A percentile compares a stretch with the other conserved stretches of the same genome.
Evolutionary conservation across 2,113 vertebrate genomes (phyloP).

Genomic region (Phocoena sinus): DNA sequence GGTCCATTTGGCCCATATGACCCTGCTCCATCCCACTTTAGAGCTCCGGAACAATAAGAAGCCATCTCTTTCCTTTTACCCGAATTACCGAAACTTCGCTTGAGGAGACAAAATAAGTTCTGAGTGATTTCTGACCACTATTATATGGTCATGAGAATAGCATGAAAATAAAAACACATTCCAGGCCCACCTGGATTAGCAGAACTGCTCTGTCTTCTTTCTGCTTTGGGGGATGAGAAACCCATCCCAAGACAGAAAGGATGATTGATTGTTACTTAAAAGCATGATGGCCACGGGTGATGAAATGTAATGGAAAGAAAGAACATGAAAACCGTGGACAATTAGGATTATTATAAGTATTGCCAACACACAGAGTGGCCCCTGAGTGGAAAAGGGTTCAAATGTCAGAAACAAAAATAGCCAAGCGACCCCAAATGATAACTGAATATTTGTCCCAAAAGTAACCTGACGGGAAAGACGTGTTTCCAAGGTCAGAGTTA

Average conservation of each 20-base stretch:
- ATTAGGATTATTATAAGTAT: conserved; percentile 38
- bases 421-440: background rate
- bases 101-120: background rate
- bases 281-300: background rate
- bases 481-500: background rate
- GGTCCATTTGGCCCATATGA: conserved; percentile 41
- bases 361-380: background rate
- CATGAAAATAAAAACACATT: background rate
- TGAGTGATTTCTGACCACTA: conserved; percentile 56
- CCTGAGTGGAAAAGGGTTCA: background rate
- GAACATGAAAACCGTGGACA: background rate
- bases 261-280: background rate
- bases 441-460: background rate
- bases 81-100: conserved; percentile 45
- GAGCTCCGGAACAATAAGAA: background rate
- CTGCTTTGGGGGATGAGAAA: background rate
- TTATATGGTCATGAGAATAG: background rate
- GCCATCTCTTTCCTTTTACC: conserved; percentile 65
- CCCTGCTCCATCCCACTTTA: background rate
- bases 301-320: conserved; percentile 28
- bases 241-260: background rate
- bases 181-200: background rate
- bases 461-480: conserved; percentile 36
- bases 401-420: conserved; percentile 36
- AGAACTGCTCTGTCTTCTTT: background rate